Evolutionary conservation across 2,113 vertebrate genomes (phyloP), one percentile per base, ranked within the genome.

Genomic region (Poecilia latipinna): DNA sequence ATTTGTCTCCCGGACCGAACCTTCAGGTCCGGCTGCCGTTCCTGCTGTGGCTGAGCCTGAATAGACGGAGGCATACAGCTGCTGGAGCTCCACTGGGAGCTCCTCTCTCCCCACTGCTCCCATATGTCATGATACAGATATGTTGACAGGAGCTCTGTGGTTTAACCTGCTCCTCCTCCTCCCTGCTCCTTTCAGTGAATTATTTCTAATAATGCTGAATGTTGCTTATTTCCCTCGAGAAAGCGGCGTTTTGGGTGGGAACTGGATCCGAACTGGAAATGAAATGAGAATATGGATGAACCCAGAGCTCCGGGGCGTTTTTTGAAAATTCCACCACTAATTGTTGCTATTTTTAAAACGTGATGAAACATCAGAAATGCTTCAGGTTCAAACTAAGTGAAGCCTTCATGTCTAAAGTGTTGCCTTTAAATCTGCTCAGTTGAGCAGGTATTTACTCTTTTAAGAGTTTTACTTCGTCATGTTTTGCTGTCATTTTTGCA

Each of bases 51-150:
- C 24, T 60, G 33, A 51, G 82, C 74, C 76, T 42, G 79, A 60
- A 29, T 72, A 65, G 31, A 74, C 32, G 31, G 48, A 13, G 75
- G 44, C 17, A 17, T 5, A 19, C 33, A 31, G 42, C 26, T 8
- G 12, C 24, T 61, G 35, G 51, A 57, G 51, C 72, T 70, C 72
- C 13, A 33, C 61, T 63, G 37, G 35, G 48, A 77, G 66, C 37
- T 62, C 29, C 37, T 65, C 51, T 70, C 19, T 65, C 64, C 44
- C 33, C 8, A 28, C 64, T 44, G 61, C 60, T 61, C 74, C 68
- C 29, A 72, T 54, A 61, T 68, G 73, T 82, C 64, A 70, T 64
- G 64, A 64, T 77, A 67, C 28, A 71, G 75, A 85, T 66, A 60
- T 68, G 83, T 28, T 77, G 82, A 78, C 66, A 61, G 70, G 64